These are phyloP conservation scores for Sclerurus mexicanus DNA, from an alignment of 2,113 vertebrate species.

Conservation along the genomic window DNA sequence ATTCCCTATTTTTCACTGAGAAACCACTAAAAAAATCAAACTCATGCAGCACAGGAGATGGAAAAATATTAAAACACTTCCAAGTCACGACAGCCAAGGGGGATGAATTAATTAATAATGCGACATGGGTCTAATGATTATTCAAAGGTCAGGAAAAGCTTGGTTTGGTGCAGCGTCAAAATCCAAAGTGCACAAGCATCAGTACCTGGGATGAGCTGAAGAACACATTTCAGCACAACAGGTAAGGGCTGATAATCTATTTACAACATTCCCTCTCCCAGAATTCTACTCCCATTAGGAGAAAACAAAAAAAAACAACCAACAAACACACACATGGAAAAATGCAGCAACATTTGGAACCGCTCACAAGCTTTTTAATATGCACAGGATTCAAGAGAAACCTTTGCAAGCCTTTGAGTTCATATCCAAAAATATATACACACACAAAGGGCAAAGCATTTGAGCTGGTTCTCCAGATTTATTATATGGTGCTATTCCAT, in stretches of 20 bases:
- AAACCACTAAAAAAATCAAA: neutral
- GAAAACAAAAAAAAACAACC: neutral
- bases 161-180: neutral
- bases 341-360: neutral
- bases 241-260: neutral
- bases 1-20: neutral
- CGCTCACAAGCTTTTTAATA: neutral
- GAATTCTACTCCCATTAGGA: neutral
- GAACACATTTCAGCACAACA: neutral
- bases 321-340: neutral
- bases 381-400: fast-evolving
- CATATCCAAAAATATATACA: neutral
- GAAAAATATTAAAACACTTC: neutral
- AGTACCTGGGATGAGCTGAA: neutral
- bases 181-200: neutral
- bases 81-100: neutral
- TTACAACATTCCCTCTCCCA: neutral
- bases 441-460: neutral
- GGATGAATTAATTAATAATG: neutral
- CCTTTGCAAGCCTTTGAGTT: neutral
- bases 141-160: neutral
- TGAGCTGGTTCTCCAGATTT: neutral
- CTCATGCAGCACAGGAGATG: fast-evolving
- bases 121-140: neutral
- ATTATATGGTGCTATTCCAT: neutral